Evolutionary conservation across 2,888 invertebrate genomes (phyloP), one percentile per base, ranked within the genome.

Genomic region (Hydraecia micacea): DNA sequence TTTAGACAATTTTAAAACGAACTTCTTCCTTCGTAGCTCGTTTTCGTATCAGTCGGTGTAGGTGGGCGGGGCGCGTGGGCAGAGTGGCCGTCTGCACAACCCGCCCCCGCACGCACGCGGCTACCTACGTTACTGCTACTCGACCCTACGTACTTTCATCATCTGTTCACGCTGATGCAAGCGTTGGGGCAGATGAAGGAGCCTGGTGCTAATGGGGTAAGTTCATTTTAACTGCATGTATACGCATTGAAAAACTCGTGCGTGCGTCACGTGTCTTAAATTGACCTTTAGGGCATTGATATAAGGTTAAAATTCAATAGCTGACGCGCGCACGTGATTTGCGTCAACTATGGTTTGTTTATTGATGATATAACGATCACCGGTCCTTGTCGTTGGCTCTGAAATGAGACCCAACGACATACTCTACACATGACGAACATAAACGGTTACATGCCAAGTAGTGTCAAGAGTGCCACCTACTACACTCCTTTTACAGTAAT

Each of bases 41-140:
- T 99, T 69, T 99, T 99, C 94, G 99, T 99, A 75, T 99, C 99
- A 0, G 97, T 99, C 92, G 99, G 99, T 55, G 98, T 98, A 79
- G 98, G 98, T 89, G 97, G 93, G 91, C 97, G 94, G 88, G 97
- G 94, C 74, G 98, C 98, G 88, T 97, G 97, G 92, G 96, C 98
- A 74, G 98, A 99, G 92, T 98, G 98, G 91, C 98, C 99, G 6
- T 98, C 99, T 0, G 97, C 98, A 87, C 97, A 99, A 91, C 98
- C 99, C 7, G 98, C 99, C 0, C 98, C 99, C 32, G 98, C 99
- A 0, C 97, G 98, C 75, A 98, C 99, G 80, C 98, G 98, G 21
- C 97, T 99, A 67, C 99, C 99, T 0, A 99, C 99, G 25, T 97
- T 99, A 76, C 95, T 99, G 28, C 96, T 99, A 13, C 97, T 99